Evolutionary conservation across 2,797 vertebrate species (phyloP).

Genomic region (Myotis vivesi): DNA sequence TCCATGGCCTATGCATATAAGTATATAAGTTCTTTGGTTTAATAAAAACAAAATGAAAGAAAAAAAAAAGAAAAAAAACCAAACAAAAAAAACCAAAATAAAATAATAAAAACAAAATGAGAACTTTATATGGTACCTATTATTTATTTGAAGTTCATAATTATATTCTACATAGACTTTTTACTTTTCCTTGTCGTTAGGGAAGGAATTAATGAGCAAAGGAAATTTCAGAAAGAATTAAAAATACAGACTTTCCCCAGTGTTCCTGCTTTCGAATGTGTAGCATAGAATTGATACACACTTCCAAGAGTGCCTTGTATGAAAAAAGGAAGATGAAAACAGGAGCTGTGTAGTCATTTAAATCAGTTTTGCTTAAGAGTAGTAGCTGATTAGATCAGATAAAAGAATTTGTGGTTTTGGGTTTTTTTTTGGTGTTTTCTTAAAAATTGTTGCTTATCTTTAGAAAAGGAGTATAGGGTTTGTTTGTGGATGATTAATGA

Average conservation of each 20-base stretch:
- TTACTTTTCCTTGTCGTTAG: background rate
- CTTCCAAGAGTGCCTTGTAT: background rate
- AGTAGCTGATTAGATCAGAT: background rate
- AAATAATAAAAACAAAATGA: background rate
- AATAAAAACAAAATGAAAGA: background rate
- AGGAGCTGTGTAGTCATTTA: background rate
- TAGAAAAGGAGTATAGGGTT: background rate
- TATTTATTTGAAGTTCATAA: background rate
- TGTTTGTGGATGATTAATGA: background rate
- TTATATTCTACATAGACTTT: background rate
- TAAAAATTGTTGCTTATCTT: conserved; percentile 4
- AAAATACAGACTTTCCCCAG: background rate
- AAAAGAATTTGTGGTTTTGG: background rate
- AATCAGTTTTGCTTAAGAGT: conserved; percentile 3
- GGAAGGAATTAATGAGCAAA: background rate
- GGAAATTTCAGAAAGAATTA: background rate
- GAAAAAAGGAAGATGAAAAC: background rate
- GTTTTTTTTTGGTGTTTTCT: background rate
- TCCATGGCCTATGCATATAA: no score
- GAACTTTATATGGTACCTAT: background rate
- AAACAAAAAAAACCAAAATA: no score
- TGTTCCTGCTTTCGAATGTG: background rate
- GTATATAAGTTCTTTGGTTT: no score
- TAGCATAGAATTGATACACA: background rate
- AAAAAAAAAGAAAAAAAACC: no score